Base-by-base conservation (phyloP, 2,113 vertebrate species). In the Pachycephala philippinensis region DNA sequence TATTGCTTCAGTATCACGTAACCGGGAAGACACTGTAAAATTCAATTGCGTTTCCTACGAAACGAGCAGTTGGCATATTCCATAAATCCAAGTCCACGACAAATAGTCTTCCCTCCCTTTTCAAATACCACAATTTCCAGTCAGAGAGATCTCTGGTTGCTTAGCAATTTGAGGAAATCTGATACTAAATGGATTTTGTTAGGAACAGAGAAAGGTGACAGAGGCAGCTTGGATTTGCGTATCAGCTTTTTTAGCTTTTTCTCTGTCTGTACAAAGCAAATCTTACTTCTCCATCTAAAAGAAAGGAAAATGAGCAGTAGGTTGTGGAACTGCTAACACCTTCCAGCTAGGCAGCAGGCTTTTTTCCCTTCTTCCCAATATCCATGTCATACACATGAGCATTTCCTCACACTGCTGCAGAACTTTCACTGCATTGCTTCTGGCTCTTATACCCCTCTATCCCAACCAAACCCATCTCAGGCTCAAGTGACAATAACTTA, bases 361-460 rank as follows among this genome's bases (percentile, higher is more conserved):
- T 17, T 81, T 17, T n/a, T 44, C 22, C 31, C 40, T 37, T 33
- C 30, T 68, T 49, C 53, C 27, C 27, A 30, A 5, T 26, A 26
- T 7, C 39, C 4, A 3, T 10, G 1, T 8, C 52, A 49, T 0
- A 40, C 7, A 18, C 53, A 24, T 1, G 0, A 45, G n/a, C 21
- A 6, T 63, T 56, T 71, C 39, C 35, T 65, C 14, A 2, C 4
- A 13, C 56, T 53, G 66, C 87, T 78, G 79, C 83, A 76, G 76
- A 39, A 56, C 17, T 12, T 37, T 16, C 37, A 19, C 54, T 49
- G 30, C 59, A 28, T 72, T 65, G 77, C 59, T 47, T 37, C 39
- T 26, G 33, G 13, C 26, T 56, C 39, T 79, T 33, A 7, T 2
- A 47, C 52, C 42, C 11, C 3, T 23, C 57, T 40, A 6, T 64